These are phyloP conservation scores for Tyrannus savana DNA, from an alignment of 2,113 vertebrate genomes.

Conservation along the genomic window DNA sequence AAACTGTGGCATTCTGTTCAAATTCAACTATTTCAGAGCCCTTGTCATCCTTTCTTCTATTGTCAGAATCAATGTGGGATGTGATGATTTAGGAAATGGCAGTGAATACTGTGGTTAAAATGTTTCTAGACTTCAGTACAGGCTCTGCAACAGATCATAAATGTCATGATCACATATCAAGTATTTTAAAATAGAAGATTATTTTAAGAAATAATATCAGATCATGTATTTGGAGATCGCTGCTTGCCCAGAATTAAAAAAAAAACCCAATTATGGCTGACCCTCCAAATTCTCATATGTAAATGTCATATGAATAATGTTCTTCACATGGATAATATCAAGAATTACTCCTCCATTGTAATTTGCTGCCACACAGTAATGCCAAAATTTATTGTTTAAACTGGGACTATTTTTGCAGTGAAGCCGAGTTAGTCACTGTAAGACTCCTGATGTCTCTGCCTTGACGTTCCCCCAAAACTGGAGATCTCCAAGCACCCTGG, in stretches of 20 bases:
- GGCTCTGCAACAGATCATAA: slow-evolving; percentile 59
- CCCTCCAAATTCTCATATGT: slow-evolving; percentile 21
- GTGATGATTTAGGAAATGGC: slow-evolving; percentile 53
- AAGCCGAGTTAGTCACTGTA: not conserved
- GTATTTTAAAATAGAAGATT: slow-evolving; percentile 47
- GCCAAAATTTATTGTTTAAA: not conserved
- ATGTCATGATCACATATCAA: slow-evolving; percentile 17
- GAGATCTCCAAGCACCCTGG: not conserved
- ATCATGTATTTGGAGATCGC: slow-evolving; percentile 17
- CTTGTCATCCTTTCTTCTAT: not conserved
- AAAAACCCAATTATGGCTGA: not conserved
- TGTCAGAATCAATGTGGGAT: slow-evolving; percentile 41
- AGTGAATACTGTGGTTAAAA: slow-evolving; percentile 29
- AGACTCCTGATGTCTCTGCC: not conserved
- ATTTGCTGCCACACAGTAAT: not conserved
- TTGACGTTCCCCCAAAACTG: not conserved
- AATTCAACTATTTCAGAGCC: not conserved
- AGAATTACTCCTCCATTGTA: not conserved
- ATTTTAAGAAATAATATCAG: slow-evolving; percentile 54
- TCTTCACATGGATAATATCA: slow-evolving; percentile 24
- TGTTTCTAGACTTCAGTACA: slow-evolving; percentile 5
- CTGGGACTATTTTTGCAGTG: not conserved
- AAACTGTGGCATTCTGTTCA: not conserved
- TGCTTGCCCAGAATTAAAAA: not conserved
- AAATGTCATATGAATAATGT: slow-evolving; percentile 14